A percentile compares a stretch with the other conserved stretches of the same genome.
phyloP scores from a whole-genome alignment of 2,888 invertebrate genomes.

The Ischnura elegans region DNA sequence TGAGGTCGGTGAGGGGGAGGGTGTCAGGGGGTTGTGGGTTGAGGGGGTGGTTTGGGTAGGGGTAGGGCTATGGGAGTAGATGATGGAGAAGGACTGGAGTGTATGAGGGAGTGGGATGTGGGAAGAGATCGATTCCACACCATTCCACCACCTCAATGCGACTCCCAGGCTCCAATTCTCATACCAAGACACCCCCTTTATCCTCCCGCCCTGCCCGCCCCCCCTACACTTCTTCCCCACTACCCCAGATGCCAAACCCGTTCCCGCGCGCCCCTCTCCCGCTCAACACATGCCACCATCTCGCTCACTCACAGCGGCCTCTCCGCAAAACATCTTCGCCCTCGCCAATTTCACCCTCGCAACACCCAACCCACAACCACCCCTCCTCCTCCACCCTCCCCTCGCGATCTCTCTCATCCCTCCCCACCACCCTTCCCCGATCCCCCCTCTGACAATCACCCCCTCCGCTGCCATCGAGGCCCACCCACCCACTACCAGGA shows the following conservation, averaged over 20 bases:
- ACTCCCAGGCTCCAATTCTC: constrained; percentile 35
- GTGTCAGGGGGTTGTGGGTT: not conserved
- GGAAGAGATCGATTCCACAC: not conserved
- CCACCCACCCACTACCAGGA: not conserved
- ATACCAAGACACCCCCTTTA: not conserved
- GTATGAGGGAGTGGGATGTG: not conserved
- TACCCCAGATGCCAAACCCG: not conserved
- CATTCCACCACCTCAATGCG: not conserved
- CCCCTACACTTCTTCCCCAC: not conserved
- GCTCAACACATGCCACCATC: not conserved
- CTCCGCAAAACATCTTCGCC: constrained; percentile 29
- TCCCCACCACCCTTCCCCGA: not conserved
- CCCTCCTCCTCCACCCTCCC: not conserved
- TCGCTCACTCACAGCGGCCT: not conserved
- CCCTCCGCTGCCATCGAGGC: constrained; percentile 22
- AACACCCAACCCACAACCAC: not conserved
- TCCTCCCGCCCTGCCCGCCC: not conserved
- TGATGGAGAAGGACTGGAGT: constrained; percentile 18
- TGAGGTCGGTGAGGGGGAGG: not conserved
- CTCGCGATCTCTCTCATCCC: not conserved
- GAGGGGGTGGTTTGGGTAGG: not conserved
- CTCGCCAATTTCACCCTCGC: constrained; percentile 27
- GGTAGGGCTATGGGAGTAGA: not conserved
- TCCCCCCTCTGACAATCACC: not conserved
- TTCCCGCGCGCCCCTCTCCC: not conserved